phyloP scores from a whole-genome alignment of 2,888 invertebrate species.

The Lithophane ornitopus region DNA sequence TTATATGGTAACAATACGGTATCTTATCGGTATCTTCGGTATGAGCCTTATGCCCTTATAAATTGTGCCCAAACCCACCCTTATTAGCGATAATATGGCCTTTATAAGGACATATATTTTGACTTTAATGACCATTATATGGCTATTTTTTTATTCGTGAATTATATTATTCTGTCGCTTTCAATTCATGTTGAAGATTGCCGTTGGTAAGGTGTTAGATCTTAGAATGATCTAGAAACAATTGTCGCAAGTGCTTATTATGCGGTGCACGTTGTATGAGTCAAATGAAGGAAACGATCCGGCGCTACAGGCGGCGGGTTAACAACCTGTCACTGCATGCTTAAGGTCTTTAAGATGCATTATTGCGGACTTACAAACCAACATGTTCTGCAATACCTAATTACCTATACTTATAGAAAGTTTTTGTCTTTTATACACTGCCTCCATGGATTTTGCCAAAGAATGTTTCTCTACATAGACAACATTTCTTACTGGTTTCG shows the following conservation, averaged over 20 bases:
- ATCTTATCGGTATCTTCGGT: no score
- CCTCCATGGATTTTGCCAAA: background rate
- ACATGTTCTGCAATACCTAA: slow-evolving; percentile 13
- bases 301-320: slow-evolving; percentile 58
- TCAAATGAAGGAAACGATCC: slow-evolving; percentile 62
- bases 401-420: no score
- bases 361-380: slow-evolving; percentile 48
- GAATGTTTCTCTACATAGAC: background rate
- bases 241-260: slow-evolving; percentile 61
- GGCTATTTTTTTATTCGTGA: background rate
- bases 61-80: no score
- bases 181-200: background rate
- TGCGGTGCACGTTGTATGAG: slow-evolving; percentile 60
- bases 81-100: no score
- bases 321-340: slow-evolving; percentile 49
- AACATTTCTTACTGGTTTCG: slow-evolving; percentile 15
- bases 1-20: no score
- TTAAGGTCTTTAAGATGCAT: slow-evolving; percentile 43
- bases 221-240: slow-evolving; percentile 61
- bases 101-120: no score
- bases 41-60: no score
- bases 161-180: background rate
- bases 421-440: background rate
- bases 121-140: no score
- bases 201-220: slow-evolving; percentile 27